These are phyloP conservation scores for Colaptes auratus DNA, from an alignment of 2,113 vertebrate genomes.

Conservation along the genomic window DNA sequence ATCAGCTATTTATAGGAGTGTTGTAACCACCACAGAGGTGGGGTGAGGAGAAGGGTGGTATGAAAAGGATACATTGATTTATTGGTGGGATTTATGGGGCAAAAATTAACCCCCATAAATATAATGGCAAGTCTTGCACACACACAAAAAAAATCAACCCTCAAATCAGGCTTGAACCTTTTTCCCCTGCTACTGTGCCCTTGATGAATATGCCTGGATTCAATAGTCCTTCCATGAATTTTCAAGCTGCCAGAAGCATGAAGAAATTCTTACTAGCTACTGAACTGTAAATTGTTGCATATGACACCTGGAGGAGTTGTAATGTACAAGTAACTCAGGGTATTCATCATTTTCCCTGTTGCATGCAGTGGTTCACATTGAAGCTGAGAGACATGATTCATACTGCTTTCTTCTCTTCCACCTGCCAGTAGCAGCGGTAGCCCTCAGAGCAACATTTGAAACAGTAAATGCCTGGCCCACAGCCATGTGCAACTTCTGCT, in stretches of 20 bases:
- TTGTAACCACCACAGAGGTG: background rate
- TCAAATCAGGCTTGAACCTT: background rate
- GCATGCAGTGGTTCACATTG: background rate
- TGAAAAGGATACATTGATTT: background rate
- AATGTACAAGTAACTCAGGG: constrained; percentile 1
- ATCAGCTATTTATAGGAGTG: background rate
- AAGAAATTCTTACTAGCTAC: constrained; percentile 20
- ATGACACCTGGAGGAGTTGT: constrained; percentile 27
- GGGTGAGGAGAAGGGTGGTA: background rate
- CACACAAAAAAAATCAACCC: background rate
- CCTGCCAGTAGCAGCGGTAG: background rate
- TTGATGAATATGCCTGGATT: constrained; percentile 34
- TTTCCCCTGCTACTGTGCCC: background rate
- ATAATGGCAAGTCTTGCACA: background rate
- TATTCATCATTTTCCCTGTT: background rate
- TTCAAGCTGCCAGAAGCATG: constrained; percentile 1
- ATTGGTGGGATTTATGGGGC: background rate
- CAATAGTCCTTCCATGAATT: constrained; percentile 5
- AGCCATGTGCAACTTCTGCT: background rate
- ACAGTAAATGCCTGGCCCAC: constrained; percentile 2
- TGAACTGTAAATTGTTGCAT: constrained; percentile 42
- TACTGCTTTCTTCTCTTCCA: constrained; percentile 2
- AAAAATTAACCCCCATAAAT: constrained; percentile 2
- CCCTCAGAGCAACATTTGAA: constrained; percentile 3
- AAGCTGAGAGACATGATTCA: constrained; percentile 10